A percentile compares a stretch with the other conserved stretches of the same genome.
These are phyloP conservation scores for Anoncus sp. DNA, from an alignment of 2,888 invertebrate genomes.

Conservation along the genomic window DNA sequence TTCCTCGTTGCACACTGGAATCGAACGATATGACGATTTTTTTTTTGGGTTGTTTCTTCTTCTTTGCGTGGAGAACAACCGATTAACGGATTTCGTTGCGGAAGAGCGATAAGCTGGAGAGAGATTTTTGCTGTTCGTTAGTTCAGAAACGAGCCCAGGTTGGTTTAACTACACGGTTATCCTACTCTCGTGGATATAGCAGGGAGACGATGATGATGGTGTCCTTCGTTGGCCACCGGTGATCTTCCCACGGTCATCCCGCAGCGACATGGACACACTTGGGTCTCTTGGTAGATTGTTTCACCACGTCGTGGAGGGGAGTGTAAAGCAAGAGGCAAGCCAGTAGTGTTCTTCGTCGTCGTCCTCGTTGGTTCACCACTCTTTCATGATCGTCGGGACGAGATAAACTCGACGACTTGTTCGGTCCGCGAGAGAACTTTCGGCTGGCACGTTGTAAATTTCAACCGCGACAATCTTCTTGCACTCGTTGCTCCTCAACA, in stretches of 20 bases:
- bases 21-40: slow-evolving; percentile 5
- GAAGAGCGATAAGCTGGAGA: background rate
- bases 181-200: slow-evolving; percentile 19
- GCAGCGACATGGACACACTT: slow-evolving; percentile 27
- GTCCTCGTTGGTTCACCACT: slow-evolving; percentile 48
- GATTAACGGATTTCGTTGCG: background rate
- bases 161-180: slow-evolving; percentile 23
- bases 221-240: slow-evolving; percentile 43
- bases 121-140: background rate
- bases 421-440: slow-evolving; percentile 30
- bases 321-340: slow-evolving; percentile 26
- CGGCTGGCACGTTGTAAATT: slow-evolving; percentile 39
- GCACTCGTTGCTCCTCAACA: slow-evolving; percentile 13
- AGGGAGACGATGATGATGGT: slow-evolving; percentile 29
- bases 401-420: slow-evolving; percentile 57
- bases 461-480: slow-evolving; percentile 13
- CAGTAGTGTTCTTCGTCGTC: slow-evolving; percentile 49
- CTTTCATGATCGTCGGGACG: slow-evolving; percentile 61
- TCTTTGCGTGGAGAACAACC: background rate
- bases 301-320: slow-evolving; percentile 26
- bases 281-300: slow-evolving; percentile 15
- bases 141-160: background rate
- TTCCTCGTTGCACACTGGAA: too few relatives aligned
- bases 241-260: slow-evolving; percentile 55
- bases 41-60: background rate